Evolutionary conservation across 2,888 invertebrate species (phyloP), one percentile per base, ranked within the genome.

Genomic region (Chelonus formosanus): DNA sequence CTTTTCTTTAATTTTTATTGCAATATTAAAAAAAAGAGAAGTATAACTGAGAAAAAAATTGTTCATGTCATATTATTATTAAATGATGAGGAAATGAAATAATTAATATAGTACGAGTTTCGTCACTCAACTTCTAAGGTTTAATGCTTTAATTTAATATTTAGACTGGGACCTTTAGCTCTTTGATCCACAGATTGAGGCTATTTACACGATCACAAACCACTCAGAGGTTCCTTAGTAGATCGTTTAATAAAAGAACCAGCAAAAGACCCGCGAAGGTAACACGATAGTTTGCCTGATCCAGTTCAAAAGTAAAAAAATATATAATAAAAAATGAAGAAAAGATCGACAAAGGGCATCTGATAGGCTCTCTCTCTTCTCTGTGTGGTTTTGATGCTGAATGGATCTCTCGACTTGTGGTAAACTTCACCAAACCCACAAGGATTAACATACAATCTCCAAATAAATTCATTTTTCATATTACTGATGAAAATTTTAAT

Each of bases 281-380:
- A 80, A 81, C 74, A 69, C 74, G 80, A 81, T 80, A 79, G 75
- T 67, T 66, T 73, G 68, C 70, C 71, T 71, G 72, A 75, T 69
- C 73, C 77, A 68, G 69, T 71, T 71, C 68, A 67, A 54, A 68
- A 70, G 70, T 67, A 62, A 69, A 67, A 58, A 62, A 63, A 54
- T 54, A 10, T 56, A 47, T 47, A 40, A 6, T 5, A 40, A 40
- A 40, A 40, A 40, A 6, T 40, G 40, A 40, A 40, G 4, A 40
- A 40, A 40, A 40, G 6, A 40, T 40, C 40, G 40, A 40, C 40
- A 40, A 40, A 40, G 6, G 40, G 40, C 40, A 40, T 40, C 40
- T 40, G 40, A 40, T 40, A 40, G 40, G 40, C 40, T 40, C 5
- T 54, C n/a, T 54, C 10, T 10, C 31, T 45, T 31, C 44, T 10